phyloP scores from a whole-genome alignment of 1,140 invertebrate genomes.

The Hyphantria cunea region DNA sequence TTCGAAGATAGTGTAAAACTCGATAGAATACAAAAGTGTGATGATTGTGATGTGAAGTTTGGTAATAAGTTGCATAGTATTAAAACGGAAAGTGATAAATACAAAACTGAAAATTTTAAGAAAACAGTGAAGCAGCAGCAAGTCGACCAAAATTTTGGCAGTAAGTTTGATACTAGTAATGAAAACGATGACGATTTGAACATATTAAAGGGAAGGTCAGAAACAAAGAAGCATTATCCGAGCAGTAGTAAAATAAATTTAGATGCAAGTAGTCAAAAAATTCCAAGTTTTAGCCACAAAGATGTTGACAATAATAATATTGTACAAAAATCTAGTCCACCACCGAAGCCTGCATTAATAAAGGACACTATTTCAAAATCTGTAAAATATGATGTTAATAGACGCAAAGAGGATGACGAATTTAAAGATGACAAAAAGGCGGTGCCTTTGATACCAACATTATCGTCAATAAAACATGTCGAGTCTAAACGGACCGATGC shows the following conservation, averaged over 20 bases:
- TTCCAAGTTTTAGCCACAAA: constrained; percentile 20
- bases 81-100: constrained; percentile 65
- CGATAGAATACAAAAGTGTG: constrained; percentile 61
- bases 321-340: too few species aligned
- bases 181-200: constrained; percentile 38
- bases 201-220: constrained; percentile 31
- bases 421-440: not conserved
- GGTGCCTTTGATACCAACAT: not conserved
- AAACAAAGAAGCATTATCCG: constrained; percentile 24
- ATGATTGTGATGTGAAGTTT: constrained; percentile 70
- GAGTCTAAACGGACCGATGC: not conserved
- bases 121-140: constrained; percentile 50
- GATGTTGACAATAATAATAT: constrained; percentile 33
- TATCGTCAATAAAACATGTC: not conserved
- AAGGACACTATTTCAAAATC: constrained; percentile 7
- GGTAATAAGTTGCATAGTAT: constrained; percentile 56
- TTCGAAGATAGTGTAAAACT: constrained; percentile 45
- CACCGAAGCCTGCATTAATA: not conserved
- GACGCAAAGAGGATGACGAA: too few species aligned
- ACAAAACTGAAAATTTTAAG: constrained; percentile 52
- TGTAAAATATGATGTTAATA: not conserved
- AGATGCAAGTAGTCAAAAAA: constrained; percentile 16
- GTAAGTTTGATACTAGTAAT: constrained; percentile 13
- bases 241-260: constrained; percentile 6
- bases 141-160: constrained; percentile 37